These are phyloP conservation scores for Orchesella flavescens DNA, from an alignment of 2,888 invertebrate genomes.

Conservation along the genomic window DNA sequence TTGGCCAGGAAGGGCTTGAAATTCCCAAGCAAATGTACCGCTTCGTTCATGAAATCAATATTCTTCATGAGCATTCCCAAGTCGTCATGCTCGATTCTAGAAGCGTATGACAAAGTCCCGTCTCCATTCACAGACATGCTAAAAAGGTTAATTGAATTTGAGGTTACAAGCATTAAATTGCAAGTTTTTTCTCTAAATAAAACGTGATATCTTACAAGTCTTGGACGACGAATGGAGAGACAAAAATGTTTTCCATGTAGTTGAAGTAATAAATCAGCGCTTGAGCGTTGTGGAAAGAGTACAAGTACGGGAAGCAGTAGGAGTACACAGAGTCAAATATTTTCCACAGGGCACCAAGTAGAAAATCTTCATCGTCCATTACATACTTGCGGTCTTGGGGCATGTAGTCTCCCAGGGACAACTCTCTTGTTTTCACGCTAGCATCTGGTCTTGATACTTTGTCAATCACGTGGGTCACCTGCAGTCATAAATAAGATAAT, in stretches of 20 bases:
- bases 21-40: conserved; percentile 24
- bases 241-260: conserved; percentile 35
- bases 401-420: conserved; percentile 19
- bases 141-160: no score
- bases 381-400: conserved; percentile 36
- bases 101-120: conserved; percentile 25
- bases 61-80: conserved; percentile 32
- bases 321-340: conserved; percentile 43
- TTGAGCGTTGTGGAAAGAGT: conserved; percentile 26
- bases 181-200: neutral
- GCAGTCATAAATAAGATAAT: neutral
- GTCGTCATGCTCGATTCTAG: conserved; percentile 41
- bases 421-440: neutral
- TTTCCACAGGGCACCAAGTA: conserved; percentile 47
- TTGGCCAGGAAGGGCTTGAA: conserved; percentile 28
- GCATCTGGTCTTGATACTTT: conserved; percentile 6
- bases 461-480: conserved; percentile 34
- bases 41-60: conserved; percentile 44
- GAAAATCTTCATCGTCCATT: conserved; percentile 37
- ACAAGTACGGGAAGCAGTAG: conserved; percentile 36
- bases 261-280: conserved; percentile 34
- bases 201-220: conserved; percentile 33
- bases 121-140: neutral
- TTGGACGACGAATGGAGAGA: neutral
- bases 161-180: no score